These are phyloP conservation scores for Maniola hyperantus DNA, from an alignment of 2,888 invertebrate species.

Conservation along the genomic window DNA sequence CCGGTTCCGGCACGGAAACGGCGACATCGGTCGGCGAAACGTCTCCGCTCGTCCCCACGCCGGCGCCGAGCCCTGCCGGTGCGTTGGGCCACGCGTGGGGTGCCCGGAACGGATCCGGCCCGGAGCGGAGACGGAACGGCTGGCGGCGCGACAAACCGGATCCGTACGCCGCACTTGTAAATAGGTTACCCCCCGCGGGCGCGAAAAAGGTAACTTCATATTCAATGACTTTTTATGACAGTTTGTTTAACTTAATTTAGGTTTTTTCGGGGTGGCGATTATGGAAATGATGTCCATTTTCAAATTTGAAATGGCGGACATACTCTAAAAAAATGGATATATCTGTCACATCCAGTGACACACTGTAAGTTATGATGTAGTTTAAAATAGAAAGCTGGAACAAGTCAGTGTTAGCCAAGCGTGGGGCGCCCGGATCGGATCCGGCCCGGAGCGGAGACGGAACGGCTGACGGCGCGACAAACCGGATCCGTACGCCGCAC, in stretches of 20 bases:
- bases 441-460: conserved; percentile 38
- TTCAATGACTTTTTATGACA: not conserved
- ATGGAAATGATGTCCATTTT: too few species aligned
- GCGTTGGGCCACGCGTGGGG: conserved; percentile 42
- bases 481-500: conserved; percentile 69
- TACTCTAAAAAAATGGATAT: too few species aligned
- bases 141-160: conserved; percentile 55
- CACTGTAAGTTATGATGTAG: too few species aligned
- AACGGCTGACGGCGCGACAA: conserved; percentile 48
- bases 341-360: too few species aligned
- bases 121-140: conserved; percentile 40
- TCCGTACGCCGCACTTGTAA: conserved; percentile 71
- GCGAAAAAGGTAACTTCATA: conserved; percentile 66
- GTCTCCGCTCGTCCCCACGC: conserved; percentile 32
- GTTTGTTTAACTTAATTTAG: too few species aligned
- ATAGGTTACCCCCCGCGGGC: conserved; percentile 69
- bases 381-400: too few species aligned
- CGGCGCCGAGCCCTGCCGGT: conserved; percentile 18
- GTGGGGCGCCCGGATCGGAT: conserved; percentile 39
- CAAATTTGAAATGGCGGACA: too few species aligned
- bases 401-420: too few species aligned
- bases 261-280: too few species aligned
- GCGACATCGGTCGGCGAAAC: conserved; percentile 45
- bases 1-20: conserved; percentile 62
- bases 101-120: conserved; percentile 35